Percentiles rank a stretch among this genome's conserved stretches.
Conservation (phyloP, 2,113 vertebrate genomes). For the Podarcis muralis region DNA sequence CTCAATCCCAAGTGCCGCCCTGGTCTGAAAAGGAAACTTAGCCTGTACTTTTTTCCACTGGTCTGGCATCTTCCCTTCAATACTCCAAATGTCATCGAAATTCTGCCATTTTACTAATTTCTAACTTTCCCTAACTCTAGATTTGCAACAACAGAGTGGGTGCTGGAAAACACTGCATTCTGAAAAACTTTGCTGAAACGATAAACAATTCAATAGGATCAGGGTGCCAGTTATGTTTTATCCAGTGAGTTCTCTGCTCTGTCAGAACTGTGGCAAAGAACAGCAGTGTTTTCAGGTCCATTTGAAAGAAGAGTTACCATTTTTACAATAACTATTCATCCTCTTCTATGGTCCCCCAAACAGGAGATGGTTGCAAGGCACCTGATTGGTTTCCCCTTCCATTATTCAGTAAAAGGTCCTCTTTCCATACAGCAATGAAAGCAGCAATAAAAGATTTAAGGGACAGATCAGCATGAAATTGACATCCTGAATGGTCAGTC, state of each 20-base stretch:
- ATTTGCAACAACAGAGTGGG: no score
- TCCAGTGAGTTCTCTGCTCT: background rate
- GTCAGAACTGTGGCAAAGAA: background rate
- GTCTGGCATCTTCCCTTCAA: no score
- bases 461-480: slow-evolving; percentile 40
- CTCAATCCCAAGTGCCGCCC: no score
- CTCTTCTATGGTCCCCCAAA: slow-evolving; percentile 41
- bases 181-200: background rate
- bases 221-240: background rate
- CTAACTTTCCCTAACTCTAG: no score
- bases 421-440: slow-evolving; percentile 8
- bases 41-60: no score
- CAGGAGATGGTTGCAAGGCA: background rate
- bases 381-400: slow-evolving; percentile 18
- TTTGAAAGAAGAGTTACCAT: background rate
- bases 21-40: no score
- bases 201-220: background rate
- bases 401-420: slow-evolving; percentile 50
- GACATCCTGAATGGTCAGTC: slow-evolving; percentile 50
- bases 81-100: no score
- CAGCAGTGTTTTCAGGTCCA: slow-evolving; percentile 7
- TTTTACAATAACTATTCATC: slow-evolving; percentile 18
- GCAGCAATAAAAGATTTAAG: slow-evolving; percentile 50
- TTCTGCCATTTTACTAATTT: no score
- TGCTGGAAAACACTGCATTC: background rate